phyloP scores from a whole-genome alignment of 30 jellyfish, hydroid and myxozoan species.

The Catostylus mosaicus region DNA sequence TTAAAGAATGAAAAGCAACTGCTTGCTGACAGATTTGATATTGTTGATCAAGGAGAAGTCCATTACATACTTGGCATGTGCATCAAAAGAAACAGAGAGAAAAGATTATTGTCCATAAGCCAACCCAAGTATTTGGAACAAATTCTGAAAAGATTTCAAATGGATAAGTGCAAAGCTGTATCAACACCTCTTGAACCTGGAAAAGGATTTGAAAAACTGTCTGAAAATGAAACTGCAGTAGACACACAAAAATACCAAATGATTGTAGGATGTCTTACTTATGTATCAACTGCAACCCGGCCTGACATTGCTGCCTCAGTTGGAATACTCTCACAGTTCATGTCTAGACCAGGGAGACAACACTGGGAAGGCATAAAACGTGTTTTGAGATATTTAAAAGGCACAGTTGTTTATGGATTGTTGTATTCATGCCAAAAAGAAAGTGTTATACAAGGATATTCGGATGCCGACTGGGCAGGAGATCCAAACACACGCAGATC shows the following conservation, averaged over 20 bases:
- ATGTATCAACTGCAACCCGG: conserved; percentile 9
- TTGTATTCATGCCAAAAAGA: not conserved
- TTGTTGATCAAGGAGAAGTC: conserved; percentile 27
- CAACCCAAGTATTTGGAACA: conserved; percentile 17
- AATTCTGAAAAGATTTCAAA: conserved; percentile 9
- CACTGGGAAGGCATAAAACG: conserved; percentile 34
- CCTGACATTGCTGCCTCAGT: conserved; percentile 37
- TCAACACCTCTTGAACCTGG: conserved; percentile 57
- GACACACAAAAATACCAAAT: not conserved
- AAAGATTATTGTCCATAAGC: not conserved
- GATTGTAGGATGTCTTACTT: conserved; percentile 6
- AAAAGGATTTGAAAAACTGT: conserved; percentile 3
- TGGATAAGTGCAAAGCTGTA: conserved; percentile 47
- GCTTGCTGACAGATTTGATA: conserved; percentile 16
- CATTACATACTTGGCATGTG: conserved; percentile 40
- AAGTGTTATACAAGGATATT: not conserved
- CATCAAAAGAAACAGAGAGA: conserved; percentile 14
- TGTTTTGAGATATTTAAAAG: not conserved
- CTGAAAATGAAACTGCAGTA: conserved; percentile 7
- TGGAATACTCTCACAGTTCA: not conserved
- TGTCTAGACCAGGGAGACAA: conserved; percentile 12
- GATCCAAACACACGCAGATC: conserved; percentile 50
- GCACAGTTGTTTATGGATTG: conserved; percentile 20
- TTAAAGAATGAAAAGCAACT: not conserved
- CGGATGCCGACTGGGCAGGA: conserved; percentile 35